Percentiles rank a stretch among this genome's conserved stretches.
Conservation (phyloP, 2,113 vertebrate species). For the Sturnus vulgaris region DNA sequence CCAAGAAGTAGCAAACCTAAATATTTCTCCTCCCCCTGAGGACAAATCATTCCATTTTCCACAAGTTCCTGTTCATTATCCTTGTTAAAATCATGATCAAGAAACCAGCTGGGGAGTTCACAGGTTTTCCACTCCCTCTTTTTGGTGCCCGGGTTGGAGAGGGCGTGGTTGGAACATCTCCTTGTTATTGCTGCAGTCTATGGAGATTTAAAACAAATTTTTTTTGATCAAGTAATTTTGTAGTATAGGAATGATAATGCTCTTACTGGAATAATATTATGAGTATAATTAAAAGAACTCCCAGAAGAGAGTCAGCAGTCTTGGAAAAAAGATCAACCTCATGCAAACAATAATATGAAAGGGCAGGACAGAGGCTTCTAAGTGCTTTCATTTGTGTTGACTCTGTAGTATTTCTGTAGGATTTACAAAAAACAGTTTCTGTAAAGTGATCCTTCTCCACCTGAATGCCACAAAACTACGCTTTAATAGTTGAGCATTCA, state of each 20-base stretch:
- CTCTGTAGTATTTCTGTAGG: neutral
- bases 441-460: neutral
- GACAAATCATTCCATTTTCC: neutral
- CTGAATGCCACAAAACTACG: neutral
- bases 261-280: neutral
- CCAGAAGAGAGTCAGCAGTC: neutral
- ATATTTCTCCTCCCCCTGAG: neutral
- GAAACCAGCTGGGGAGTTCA: neutral
- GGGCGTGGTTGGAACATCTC: neutral
- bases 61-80: neutral
- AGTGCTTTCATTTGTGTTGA: neutral
- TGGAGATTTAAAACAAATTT: neutral
- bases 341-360: neutral
- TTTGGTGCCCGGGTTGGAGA: neutral
- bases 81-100: neutral
- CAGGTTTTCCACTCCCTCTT: neutral
- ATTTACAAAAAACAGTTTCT: neutral
- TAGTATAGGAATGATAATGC: neutral
- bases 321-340: neutral
- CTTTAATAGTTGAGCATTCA: neutral
- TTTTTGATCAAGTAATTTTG: neutral
- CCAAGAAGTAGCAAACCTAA: neutral
- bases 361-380: neutral
- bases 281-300: conserved; percentile 36
- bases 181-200: neutral